Conservation (phyloP, 2,797 vertebrate species). For the Euphonia xanthogaster region DNA sequence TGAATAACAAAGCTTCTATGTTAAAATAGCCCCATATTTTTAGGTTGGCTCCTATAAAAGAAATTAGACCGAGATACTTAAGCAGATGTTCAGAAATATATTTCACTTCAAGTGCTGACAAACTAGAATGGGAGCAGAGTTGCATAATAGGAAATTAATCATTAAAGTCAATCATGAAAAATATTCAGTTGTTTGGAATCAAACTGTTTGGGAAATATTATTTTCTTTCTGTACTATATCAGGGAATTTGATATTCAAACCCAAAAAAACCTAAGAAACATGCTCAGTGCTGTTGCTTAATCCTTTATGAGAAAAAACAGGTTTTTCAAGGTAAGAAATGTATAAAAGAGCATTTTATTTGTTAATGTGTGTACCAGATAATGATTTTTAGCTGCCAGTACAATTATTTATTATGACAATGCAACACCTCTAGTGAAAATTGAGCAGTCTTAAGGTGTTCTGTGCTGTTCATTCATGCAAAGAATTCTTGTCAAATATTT, state of each 20-base stretch:
- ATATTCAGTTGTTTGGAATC: conserved; percentile 13
- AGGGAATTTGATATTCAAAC: background rate
- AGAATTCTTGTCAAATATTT: conserved; percentile 80
- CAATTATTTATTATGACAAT: conserved; percentile 54
- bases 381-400: conserved; percentile 36
- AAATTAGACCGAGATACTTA: background rate
- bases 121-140: background rate
- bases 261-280: background rate
- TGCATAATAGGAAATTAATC: conserved; percentile 25
- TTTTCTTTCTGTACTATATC: background rate
- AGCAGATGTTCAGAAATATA: conserved; percentile 13
- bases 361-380: conserved; percentile 19
- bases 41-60: background rate
- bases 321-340: background rate
- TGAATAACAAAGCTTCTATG: conserved; percentile 24
- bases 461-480: conserved; percentile 71
- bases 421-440: conserved; percentile 46
- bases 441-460: conserved; percentile 53
- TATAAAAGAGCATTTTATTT: conserved; percentile 5
- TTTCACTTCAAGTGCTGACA: background rate
- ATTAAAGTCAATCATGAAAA: background rate
- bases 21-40: conserved; percentile 14
- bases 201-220: background rate
- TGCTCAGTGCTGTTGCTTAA: background rate
- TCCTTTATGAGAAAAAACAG: background rate